Evolutionary conservation across 2,888 invertebrate species (phyloP), one percentile per base, ranked within the genome.

Genomic region (Mimas tiliae): DNA sequence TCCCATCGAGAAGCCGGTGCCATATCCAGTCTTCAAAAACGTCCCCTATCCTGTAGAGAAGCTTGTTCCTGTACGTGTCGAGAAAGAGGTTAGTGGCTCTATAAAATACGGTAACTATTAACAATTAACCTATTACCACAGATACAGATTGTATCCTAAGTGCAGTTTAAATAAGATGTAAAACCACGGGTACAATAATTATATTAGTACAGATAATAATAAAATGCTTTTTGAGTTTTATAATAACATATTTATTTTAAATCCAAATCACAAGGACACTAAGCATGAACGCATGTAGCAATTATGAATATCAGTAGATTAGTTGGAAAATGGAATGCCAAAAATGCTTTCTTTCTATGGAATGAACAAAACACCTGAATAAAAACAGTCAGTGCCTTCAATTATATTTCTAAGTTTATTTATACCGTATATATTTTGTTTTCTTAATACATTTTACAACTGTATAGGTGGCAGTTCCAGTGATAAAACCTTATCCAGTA

Each of bases 21-120:
- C 96, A 0, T 95, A 96, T 73, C 95, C 96, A 65, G 95, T 97
- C 66, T 95, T 96, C 79, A 96, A 96, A 85, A 94, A 94, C 70
- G 93, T 95, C 70, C 97, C 97, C 14, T 95, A 96, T 78, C 95
- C 97, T 53, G 95, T 97, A 64, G 95, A 96, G 86, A 96, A 96
- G 84, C 95, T 94, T 47, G 95, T 97, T 52, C 97, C 96, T n/a
- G 95, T 95, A 74, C 95, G 95, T 66, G 96, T 97, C 69, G 95
- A 96, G 80, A 96, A 97, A 80, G 96, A 97, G 78, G 94, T 96
- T 84, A 88, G 88, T 86, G 74, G 67, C 14, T 27, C n/a, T 21
- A n/a, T 16, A 16, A 63, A 34, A 50, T 47, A 55, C 11, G 55
- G 9, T 47, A 47, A 51, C 51, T 27, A 16, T 6, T 21, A 62